Evolutionary conservation across 2,888 invertebrate genomes (phyloP), one percentile per base, ranked within the genome.

Genomic region (Cataglyphis altisquamis): DNA sequence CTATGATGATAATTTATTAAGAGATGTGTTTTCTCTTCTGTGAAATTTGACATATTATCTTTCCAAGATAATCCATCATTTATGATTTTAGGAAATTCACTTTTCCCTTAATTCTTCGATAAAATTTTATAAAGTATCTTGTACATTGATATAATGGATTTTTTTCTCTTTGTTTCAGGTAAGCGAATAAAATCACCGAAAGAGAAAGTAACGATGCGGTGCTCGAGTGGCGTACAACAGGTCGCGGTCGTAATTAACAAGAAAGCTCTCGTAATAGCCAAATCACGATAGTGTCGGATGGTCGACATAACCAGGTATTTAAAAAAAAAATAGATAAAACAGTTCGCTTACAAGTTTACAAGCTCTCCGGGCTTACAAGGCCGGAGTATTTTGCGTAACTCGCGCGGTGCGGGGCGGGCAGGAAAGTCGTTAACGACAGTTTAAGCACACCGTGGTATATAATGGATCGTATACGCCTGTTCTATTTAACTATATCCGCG

Each of bases 151-250:
- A 36, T 80, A 80, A 77, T 52, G 15, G 6, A 25, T 15, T 67
- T 60, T 41, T 45, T 83, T 84, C 78, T 87, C 84, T 91, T 62
- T 93, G 93, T 93, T 93, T 67, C 89, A 93, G 89, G 89, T 89
- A 87, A 89, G 89, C 85, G 68, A 25, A 41, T 45, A 36, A 9
- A 64, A 72, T n/a, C 87, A 87, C 88, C 55, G 21, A 25, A 21
- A 18, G 32, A 25, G 67, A 67, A 60, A 64, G 57, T 60, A 66
- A 15, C 60, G 82, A 77, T 70, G 74, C 67, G 39, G 72, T 25
- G 39, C 12, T 29, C 68, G 36, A 63, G 18, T 39, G 64, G 48
- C 4, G 32, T 32, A 85, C 86, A 83, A 83, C 88, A 83, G 84
- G 84, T 87, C 90, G 85, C 73, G 66, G 64, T 57, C 29, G 85